Base-by-base conservation (phyloP, 2,113 vertebrate genomes). In the Trematomus loennbergii region DNA sequence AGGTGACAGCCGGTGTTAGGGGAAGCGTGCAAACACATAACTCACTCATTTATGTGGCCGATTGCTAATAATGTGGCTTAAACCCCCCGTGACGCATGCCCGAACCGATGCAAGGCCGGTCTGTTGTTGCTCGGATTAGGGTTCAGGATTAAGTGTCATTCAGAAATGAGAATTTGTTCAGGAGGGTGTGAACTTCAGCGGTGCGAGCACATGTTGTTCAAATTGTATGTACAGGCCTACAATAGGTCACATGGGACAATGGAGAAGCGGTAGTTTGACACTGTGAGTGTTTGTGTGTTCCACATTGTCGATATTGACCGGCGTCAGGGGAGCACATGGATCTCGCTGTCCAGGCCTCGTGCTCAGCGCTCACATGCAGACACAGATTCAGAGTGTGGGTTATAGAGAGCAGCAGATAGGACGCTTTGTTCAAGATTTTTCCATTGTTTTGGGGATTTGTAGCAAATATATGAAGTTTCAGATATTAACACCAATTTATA, bases 331-430 rank as follows among this genome's bases (percentile, higher is more conserved):
- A 84, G 72, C 86, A 87, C 78, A 82, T 86, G 65, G 78, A 82
- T 87, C 68, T 83, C 68, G 63, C 36, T 57, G 66, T 76, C 29
- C 48, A 0, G 81, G 83, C 90, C 92, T 2, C 83, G 91, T 93
- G 94, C 75, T 72, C 7, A 12, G 33, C 57, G 43, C 83, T 93
- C 92, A 94, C 92, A 88, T 94, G 92, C 20, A 72, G 78, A 77
- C 25, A 11, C 82, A 59, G 66, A 83, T 64, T 50, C 16, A 3
- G 78, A 73, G 59, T 69, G 67, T 9, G 83, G 64, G 33, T 78
- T 54, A 71, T 82, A 40, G 36, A 40, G 36, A 40, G 36, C 36
- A 40, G 36, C 36, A 8, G 36, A 8, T 6, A 8, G 36, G 36
- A 8, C 1, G 7, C 36, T 40, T 40, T 8, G 36, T 40, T 29